Evolutionary conservation across 2,113 vertebrate species (phyloP).

Genomic region (Rhombomys opimus): DNA sequence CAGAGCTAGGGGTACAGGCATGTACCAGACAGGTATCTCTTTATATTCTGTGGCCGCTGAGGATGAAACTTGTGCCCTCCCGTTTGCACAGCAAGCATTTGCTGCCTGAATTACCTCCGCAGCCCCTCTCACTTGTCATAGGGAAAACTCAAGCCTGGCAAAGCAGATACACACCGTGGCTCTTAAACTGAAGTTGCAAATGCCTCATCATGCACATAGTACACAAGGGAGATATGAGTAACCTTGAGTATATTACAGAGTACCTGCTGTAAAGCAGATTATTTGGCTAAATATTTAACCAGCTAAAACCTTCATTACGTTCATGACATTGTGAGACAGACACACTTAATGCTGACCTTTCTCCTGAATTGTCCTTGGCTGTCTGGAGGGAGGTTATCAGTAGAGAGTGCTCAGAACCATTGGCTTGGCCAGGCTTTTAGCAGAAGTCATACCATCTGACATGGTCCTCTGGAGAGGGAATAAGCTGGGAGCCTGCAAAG

Average conservation of each 20-base stretch:
- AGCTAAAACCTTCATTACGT: not conserved
- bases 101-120: not conserved
- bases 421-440: not conserved
- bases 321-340: not conserved
- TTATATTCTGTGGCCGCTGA: not conserved
- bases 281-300: not conserved
- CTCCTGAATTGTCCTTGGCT: not conserved
- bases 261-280: not conserved
- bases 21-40: too few species aligned
- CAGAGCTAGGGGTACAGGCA: not conserved
- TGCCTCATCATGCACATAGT: not conserved
- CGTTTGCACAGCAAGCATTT: not conserved
- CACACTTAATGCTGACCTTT: not conserved
- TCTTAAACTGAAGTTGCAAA: not conserved
- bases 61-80: not conserved
- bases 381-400: not conserved
- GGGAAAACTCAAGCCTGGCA: not conserved
- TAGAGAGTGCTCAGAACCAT: not conserved
- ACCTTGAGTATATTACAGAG: not conserved
- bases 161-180: not conserved
- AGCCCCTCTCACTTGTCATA: constrained; percentile 7
- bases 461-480: accelerated
- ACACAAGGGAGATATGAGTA: not conserved
- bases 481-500: not conserved
- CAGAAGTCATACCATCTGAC: not conserved